phyloP scores from a whole-genome alignment of 2,797 vertebrate species.

The Amblyraja radiata region DNA sequence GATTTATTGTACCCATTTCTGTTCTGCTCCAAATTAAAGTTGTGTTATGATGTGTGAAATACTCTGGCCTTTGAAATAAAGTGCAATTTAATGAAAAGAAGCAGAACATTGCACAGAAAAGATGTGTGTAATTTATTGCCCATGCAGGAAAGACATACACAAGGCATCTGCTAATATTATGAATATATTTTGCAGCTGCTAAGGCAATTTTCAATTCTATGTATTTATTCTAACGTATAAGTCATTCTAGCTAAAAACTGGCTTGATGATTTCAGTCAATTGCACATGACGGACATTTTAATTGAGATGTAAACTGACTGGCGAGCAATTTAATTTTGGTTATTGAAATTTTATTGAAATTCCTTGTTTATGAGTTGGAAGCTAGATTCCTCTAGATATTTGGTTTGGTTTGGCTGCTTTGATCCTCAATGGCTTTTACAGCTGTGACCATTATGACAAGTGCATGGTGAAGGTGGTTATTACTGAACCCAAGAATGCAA shows the following conservation, averaged over 20 bases:
- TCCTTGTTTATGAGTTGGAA: not conserved
- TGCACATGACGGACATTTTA: not conserved
- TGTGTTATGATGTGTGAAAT: not conserved
- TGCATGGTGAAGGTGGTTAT: not conserved
- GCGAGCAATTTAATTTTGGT: conserved; percentile 9
- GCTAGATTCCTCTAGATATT: not conserved
- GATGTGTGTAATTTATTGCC: not conserved
- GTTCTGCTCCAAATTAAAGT: not conserved
- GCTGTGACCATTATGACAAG: not conserved
- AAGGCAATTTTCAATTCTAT: not conserved
- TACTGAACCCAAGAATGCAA: not conserved
- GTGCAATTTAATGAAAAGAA: not conserved
- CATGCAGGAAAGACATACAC: not conserved
- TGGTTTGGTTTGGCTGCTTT: not conserved
- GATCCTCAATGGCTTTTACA: conserved; percentile 27
- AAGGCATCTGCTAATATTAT: not conserved
- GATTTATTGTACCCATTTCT: not conserved
- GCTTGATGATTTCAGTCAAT: not conserved
- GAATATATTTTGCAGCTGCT: not conserved
- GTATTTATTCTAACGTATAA: not conserved
- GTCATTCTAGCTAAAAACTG: not conserved
- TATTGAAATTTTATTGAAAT: conserved; percentile 1
- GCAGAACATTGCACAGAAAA: not conserved
- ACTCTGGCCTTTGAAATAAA: conserved; percentile 9
- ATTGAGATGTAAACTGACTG: not conserved